Evolutionary conservation across 2,797 vertebrate genomes (phyloP).

Genomic region (Alcedo quadribrachys): DNA sequence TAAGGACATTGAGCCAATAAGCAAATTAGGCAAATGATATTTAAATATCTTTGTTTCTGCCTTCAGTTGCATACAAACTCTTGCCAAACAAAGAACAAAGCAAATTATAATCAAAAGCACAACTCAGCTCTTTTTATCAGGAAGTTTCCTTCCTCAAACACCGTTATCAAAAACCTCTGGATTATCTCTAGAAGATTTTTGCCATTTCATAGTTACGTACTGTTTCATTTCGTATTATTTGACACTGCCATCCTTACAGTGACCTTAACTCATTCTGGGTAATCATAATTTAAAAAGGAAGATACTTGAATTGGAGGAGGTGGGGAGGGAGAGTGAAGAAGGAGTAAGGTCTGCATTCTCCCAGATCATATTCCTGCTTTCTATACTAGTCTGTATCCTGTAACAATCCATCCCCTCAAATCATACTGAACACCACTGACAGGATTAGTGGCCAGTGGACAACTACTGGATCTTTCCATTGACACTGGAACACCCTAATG

Average conservation of each 20-base stretch:
- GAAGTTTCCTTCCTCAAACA: not conserved
- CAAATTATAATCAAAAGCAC: not conserved
- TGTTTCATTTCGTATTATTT: not conserved
- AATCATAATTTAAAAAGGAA: not conserved
- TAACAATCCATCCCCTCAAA: not conserved
- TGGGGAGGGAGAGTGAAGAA: not conserved
- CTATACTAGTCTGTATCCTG: not conserved
- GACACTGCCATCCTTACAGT: not conserved
- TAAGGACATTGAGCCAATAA: not conserved
- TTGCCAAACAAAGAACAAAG: not conserved
- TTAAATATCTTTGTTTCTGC: not conserved
- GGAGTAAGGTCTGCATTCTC: not conserved
- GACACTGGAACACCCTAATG: not conserved
- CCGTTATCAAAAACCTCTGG: not conserved
- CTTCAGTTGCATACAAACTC: not conserved
- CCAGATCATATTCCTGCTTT: not conserved
- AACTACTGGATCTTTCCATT: not conserved
- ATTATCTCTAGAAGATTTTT: not conserved
- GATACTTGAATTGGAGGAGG: not conserved
- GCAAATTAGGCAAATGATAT: not conserved
- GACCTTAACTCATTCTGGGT: not conserved
- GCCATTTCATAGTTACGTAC: not conserved
- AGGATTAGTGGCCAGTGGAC: not conserved
- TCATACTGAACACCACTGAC: accelerated
- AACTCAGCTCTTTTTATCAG: slow-evolving; percentile 9